Conservation (phyloP, 1,140 invertebrate species). For the Drosophila pachea region DNA sequence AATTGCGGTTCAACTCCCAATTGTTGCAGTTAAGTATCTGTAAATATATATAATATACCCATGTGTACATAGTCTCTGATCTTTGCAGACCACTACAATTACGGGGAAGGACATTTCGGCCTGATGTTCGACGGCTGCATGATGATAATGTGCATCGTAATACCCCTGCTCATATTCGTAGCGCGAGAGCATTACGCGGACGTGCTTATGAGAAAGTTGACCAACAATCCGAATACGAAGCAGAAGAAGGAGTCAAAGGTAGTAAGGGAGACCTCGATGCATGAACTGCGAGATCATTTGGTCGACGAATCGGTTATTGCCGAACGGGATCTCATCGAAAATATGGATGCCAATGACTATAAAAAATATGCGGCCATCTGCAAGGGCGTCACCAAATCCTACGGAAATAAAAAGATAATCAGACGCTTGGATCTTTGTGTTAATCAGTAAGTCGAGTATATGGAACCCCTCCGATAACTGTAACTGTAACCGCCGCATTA, state of each 20-base stretch:
- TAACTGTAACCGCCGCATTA: background rate
- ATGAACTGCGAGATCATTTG: too few relatives aligned
- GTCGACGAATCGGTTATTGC: slow-evolving; percentile 27
- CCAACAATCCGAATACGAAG: too few relatives aligned
- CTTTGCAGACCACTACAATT: slow-evolving; percentile 11
- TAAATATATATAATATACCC: background rate
- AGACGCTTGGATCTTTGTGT: slow-evolving; percentile 40
- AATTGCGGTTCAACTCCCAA: slow-evolving; percentile 32
- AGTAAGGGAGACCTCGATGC: too few relatives aligned
- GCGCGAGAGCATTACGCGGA: background rate
- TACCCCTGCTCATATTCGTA: background rate
- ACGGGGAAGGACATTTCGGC: background rate
- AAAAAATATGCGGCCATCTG: slow-evolving; percentile 8
- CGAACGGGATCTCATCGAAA: slow-evolving; percentile 17
- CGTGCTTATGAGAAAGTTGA: too few relatives aligned
- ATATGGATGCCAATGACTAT: slow-evolving; percentile 14
- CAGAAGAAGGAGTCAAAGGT: background rate
- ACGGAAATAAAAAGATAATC: slow-evolving; percentile 10
- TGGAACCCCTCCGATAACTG: background rate
- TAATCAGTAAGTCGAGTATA: slow-evolving; percentile 30
- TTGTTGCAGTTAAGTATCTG: slow-evolving; percentile 56
- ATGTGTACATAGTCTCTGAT: background rate
- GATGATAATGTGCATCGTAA: background rate
- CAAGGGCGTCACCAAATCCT: slow-evolving; percentile 3
- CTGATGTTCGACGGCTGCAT: background rate